Percentiles rank a stretch among this genome's conserved stretches.
phyloP scores from a whole-genome alignment of 2,113 vertebrate species.

The Aptenodytes patagonicus region DNA sequence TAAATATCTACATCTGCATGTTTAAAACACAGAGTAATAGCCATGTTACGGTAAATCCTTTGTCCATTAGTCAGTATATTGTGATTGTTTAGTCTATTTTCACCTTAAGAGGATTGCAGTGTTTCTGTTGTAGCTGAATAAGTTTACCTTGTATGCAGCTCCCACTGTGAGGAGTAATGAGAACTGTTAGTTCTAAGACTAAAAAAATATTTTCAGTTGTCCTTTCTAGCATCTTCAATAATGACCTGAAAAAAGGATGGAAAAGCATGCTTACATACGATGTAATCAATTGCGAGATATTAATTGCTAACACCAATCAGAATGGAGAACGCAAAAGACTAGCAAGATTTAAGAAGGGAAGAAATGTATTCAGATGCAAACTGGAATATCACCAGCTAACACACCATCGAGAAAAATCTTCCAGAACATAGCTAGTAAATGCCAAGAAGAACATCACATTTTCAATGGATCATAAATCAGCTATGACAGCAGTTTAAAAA shows the following conservation, averaged over 20 bases:
- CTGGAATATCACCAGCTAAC: neutral
- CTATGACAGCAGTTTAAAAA: neutral
- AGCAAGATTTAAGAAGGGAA: neutral
- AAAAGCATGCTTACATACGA: neutral
- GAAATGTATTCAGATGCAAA: neutral
- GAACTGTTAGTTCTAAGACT: neutral
- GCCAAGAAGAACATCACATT: neutral
- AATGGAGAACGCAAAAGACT: neutral
- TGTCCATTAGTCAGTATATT: neutral
- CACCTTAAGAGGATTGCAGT: neutral
- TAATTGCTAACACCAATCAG: neutral
- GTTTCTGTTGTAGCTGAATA: neutral
- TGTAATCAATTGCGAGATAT: neutral
- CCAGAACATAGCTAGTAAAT: neutral
- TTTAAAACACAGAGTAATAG: neutral
- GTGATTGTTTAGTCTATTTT: neutral
- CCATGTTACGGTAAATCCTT: neutral
- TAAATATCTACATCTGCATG: neutral
- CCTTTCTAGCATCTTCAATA: neutral
- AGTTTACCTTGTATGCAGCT: neutral
- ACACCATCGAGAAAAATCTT: neutral
- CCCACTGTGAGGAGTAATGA: neutral
- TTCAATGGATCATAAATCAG: neutral
- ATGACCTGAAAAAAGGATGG: neutral
- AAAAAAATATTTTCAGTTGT: neutral